Percentiles rank a stretch among this genome's conserved stretches.
These are phyloP conservation scores for Cordilura impudica DNA, from an alignment of 2,888 invertebrate genomes.

Conservation along the genomic window DNA sequence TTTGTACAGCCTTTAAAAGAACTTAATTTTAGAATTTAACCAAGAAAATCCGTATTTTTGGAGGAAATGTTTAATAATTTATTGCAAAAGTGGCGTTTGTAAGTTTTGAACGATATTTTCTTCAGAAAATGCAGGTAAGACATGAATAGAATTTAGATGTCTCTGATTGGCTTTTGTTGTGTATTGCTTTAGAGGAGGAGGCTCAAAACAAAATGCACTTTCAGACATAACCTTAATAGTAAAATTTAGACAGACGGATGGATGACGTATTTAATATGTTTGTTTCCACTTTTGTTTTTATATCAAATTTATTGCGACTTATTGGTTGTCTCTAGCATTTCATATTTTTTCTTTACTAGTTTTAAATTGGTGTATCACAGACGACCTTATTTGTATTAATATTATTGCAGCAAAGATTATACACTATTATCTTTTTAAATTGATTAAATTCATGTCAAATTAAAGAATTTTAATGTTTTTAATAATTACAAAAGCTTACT, in stretches of 20 bases:
- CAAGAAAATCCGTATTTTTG: no score
- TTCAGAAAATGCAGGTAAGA: no score
- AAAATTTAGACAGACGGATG: not conserved
- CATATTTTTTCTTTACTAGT: constrained; percentile 7
- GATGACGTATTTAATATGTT: constrained; percentile 41
- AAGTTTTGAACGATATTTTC: no score
- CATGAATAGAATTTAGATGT: no score
- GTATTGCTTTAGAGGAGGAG: no score
- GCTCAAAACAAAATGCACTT: no score
- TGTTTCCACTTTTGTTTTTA: constrained; percentile 48
- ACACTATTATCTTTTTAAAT: not conserved
- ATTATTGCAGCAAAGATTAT: not conserved
- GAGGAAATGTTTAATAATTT: no score
- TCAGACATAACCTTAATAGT: not conserved
- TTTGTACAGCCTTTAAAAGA: no score
- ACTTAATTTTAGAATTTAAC: no score
- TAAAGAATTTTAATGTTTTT: not conserved
- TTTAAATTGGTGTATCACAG: constrained; percentile 32
- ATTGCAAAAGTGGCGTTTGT: no score
- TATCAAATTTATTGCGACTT: constrained; percentile 39
- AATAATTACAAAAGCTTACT: constrained; percentile 31
- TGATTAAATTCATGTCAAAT: not conserved
- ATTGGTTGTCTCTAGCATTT: constrained; percentile 7
- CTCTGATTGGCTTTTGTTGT: no score
- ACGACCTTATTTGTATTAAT: constrained; percentile 17